Evolutionary conservation across 2,888 invertebrate species (phyloP), one percentile per base, ranked within the genome.

Genomic region (Lithophane leautieri): DNA sequence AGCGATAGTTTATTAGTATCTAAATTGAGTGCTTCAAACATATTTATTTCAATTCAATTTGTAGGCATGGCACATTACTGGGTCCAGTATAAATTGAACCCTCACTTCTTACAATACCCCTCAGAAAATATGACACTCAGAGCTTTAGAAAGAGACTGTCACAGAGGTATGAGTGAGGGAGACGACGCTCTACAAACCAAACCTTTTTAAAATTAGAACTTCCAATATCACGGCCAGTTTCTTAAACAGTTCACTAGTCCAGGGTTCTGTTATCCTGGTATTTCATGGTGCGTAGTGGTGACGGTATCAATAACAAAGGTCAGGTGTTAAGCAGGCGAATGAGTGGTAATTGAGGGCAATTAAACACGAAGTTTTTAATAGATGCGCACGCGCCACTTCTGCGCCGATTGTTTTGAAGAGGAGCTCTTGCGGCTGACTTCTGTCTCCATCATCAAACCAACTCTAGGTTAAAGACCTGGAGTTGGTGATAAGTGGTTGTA

Each of bases 331-430:
- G 79, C 65, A 85, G 56, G 54, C 62, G 82, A 88, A 83, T 71
- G 83, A 86, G 81, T 42, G 47, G 76, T 89, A 90, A 90, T 90
- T 90, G 87, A 91, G 88, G 82, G 71, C 90, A 91, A 89, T 89
- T 86, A 81, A 83, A 83, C 89, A 83, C 82, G 16, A 60, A 58
- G 63, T 67, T 78, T 82, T 83, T 75, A 77, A 76, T 86, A 76
- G 75, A 75, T 44, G 52, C 76, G 61, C 81, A 70, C 42, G 50
- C 79, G 76, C 74, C 80, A 79, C 40, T 69, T 52, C 34, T 82
- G 65, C 70, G 80, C 74, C 72, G 73, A 44, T 40, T 6, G 34
- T 75, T 70, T 82, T 82, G 80, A 34, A 34, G 34, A 34, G 6
- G 34, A 34, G 34, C 34, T 34, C 34, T 34, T 6, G 34, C 34